Evolutionary conservation across 2,797 vertebrate species (phyloP).

Genomic region (Amphiprion clarkii): DNA sequence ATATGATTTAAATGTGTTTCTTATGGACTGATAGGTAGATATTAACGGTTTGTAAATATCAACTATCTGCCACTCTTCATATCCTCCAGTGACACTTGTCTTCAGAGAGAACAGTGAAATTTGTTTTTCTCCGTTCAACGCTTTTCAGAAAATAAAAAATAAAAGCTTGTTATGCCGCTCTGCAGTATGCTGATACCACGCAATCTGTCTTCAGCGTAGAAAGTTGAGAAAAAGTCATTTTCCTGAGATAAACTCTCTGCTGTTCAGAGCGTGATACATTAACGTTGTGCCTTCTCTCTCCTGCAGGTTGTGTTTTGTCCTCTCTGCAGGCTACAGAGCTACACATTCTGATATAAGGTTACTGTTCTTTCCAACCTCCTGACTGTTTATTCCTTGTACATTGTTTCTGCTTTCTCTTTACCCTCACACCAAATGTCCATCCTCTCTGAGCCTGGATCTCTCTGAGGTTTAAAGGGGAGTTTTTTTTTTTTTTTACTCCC

Average conservation of each 20-base stretch:
- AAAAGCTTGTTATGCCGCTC: constrained; percentile 2
- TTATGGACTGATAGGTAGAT: constrained; percentile 16
- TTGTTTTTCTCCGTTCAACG: background rate
- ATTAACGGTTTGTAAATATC: constrained; percentile 34
- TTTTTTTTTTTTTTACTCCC: too few relatives aligned
- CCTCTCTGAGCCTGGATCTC: too few relatives aligned
- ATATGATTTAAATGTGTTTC: constrained; percentile 14
- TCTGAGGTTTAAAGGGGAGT: too few relatives aligned
- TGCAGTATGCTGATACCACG: background rate
- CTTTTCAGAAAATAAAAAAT: background rate
- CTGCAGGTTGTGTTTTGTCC: too few relatives aligned
- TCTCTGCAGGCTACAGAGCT: too few relatives aligned
- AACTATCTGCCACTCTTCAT: constrained; percentile 36
- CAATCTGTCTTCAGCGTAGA: background rate
- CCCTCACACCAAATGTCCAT: too few relatives aligned
- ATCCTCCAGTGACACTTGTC: background rate
- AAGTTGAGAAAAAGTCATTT: background rate
- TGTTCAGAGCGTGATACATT: background rate
- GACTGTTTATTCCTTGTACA: too few relatives aligned
- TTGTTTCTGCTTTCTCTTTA: too few relatives aligned
- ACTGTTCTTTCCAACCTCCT: too few relatives aligned
- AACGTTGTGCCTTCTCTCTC: too few relatives aligned
- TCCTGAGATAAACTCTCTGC: background rate
- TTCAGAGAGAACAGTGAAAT: background rate
- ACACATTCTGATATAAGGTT: too few relatives aligned